Evolutionary conservation across 2,113 vertebrate genomes (phyloP).

Genomic region (Pheucticus melanocephalus): DNA sequence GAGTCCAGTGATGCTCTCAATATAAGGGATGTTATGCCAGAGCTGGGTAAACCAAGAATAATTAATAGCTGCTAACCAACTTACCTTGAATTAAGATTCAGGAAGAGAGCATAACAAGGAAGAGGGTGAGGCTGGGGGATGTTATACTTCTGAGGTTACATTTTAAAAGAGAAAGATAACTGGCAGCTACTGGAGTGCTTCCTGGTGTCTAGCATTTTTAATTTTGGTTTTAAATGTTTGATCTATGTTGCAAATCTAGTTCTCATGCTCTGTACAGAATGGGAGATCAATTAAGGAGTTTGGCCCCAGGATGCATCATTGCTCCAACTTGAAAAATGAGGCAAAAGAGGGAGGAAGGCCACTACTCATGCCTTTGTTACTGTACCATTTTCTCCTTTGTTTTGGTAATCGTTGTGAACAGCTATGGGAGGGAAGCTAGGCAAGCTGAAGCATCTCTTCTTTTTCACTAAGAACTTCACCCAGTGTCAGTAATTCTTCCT

Average conservation of each 20-base stretch:
- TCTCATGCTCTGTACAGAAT: neutral
- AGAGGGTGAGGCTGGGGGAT: neutral
- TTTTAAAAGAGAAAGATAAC: neutral
- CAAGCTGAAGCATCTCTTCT: neutral
- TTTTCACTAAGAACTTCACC: neutral
- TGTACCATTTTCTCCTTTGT: neutral
- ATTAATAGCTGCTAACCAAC: neutral
- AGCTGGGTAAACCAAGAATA: neutral
- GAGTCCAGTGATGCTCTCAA: neutral
- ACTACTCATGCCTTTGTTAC: neutral
- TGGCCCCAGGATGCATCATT: neutral
- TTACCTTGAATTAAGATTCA: neutral
- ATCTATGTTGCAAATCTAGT: neutral
- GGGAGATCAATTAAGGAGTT: neutral
- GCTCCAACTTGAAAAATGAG: neutral
- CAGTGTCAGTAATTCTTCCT: neutral
- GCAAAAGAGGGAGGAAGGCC: neutral
- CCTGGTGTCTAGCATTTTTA: neutral
- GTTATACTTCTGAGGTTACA: neutral
- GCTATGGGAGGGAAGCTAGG: neutral
- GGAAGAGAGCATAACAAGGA: neutral
- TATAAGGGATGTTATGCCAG: neutral
- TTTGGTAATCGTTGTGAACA: neutral
- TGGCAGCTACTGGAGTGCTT: neutral
- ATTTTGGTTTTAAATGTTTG: neutral